Base-by-base conservation (phyloP, 2,888 invertebrate genomes). In the Polia nebulosa region DNA sequence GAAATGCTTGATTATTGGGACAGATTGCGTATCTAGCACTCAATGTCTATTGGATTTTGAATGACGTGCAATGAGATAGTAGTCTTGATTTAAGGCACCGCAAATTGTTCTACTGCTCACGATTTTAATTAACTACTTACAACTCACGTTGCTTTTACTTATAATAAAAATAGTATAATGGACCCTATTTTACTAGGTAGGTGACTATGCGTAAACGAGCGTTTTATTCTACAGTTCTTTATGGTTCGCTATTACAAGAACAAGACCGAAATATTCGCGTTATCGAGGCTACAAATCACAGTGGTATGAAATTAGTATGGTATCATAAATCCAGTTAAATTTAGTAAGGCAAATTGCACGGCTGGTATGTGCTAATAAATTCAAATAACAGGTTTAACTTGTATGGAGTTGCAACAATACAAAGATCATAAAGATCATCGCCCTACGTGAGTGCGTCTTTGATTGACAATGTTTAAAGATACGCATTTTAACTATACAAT, bases 391-490 rank as follows among this genome's bases (percentile, higher is more conserved):
- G 88, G 89, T 89, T 87, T 75, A 70, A 84, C 85, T 82, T 72
- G 85, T 79, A 70, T 78, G 75, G 73, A 76, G 76, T 76, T 70
- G 76, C 79, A 82, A 86, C 85, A 88, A 87, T 84, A 80, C 76
- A 87, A 87, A 85, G 85, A 81, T 85, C 80, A 80, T 77, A 82
- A 82, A 87, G 88, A 89, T 86, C 88, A 87, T 87, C 88, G 89
- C 84, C 87, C 84, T 84, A 72, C 41, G 49, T 44, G 72, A 27
- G 51, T 61, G 53, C 51, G 57, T 80, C 80, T 87, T 84, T 88
- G 89, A 90, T 88, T 88, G 89, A 89, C 88, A 88, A 87, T 83
- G 84, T 78, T 78, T 77, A 76, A 83, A 82, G 82, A 80, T 68
- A 83, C 77, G 76, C 76, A 78, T 75, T 79, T 77, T 80, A 80